Conservation (phyloP, 2,888 invertebrate species). For the Heliconius cydno region DNA sequence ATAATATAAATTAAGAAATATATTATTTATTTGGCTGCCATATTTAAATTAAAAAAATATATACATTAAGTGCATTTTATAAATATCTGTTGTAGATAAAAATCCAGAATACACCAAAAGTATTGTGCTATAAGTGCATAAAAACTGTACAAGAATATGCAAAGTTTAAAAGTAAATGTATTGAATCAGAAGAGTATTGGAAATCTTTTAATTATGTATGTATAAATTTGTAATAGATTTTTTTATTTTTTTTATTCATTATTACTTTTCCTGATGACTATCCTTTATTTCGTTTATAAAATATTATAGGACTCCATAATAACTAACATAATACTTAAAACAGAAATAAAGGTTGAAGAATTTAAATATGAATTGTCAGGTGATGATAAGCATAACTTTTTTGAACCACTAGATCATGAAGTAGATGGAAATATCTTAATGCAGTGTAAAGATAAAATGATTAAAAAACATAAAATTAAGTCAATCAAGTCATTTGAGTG, state of each 20-base stretch:
- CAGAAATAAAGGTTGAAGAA: constrained; percentile 6
- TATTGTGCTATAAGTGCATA: constrained; percentile 24
- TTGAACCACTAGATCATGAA: not conserved
- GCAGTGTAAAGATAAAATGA: not conserved
- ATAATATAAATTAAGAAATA: too few relatives aligned
- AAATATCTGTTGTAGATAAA: not conserved
- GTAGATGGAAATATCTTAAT: not conserved
- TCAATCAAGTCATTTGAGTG: not conserved
- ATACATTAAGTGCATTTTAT: not conserved
- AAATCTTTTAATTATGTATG: constrained; percentile 17
- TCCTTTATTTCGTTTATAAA: not conserved
- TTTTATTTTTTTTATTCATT: not conserved
- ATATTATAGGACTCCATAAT: constrained; percentile 1
- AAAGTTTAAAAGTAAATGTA: constrained; percentile 27
- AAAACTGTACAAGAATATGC: constrained; percentile 25
- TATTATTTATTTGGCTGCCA: too few relatives aligned
- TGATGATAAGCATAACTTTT: not conserved
- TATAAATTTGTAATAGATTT: not conserved
- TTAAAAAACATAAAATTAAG: constrained; percentile 1
- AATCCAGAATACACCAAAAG: constrained; percentile 5
- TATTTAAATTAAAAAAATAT: not conserved
- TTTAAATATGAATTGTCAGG: not conserved
- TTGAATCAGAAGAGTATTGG: constrained; percentile 25
- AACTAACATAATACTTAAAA: not conserved
- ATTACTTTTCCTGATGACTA: not conserved